These are phyloP conservation scores for Lagopus leucura DNA, from an alignment of 2,113 vertebrate species.

Conservation along the genomic window DNA sequence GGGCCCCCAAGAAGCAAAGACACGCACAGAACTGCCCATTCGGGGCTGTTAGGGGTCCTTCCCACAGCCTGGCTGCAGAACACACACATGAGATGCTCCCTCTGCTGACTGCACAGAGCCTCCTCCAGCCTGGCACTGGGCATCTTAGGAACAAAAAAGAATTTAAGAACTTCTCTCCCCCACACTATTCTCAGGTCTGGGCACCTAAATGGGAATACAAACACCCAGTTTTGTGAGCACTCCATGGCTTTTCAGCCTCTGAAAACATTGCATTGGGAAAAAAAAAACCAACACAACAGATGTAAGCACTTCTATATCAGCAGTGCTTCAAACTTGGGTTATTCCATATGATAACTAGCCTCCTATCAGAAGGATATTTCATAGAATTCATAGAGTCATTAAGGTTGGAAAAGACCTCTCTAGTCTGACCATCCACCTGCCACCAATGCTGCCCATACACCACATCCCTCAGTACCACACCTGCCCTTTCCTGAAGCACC, in stretches of 20 bases:
- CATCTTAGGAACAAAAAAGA: background rate
- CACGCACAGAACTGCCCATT: fast-evolving
- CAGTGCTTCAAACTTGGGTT: background rate
- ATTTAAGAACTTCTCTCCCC: background rate
- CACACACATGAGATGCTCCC: background rate
- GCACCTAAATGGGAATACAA: background rate
- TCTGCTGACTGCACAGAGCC: background rate
- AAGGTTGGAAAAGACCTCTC: too few relatives aligned
- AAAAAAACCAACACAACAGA: too few relatives aligned
- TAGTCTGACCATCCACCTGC: too few relatives aligned
- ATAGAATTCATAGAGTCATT: too few relatives aligned
- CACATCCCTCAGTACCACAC: too few relatives aligned
- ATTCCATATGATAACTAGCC: fast-evolving
- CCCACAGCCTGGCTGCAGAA: background rate
- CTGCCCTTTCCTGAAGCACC: too few relatives aligned
- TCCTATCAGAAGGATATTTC: background rate
- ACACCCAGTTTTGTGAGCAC: background rate
- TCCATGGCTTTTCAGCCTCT: background rate
- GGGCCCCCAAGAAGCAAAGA: background rate
- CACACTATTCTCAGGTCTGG: background rate
- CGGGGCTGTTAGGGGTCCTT: background rate
- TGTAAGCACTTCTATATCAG: background rate
- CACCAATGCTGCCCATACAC: too few relatives aligned
- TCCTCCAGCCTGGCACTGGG: background rate
- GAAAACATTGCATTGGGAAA: background rate